Percentiles rank a stretch among this genome's conserved stretches.
Evolutionary conservation across 1,140 invertebrate species (phyloP).

Genomic region (Hyposmocoma kahamanoa): DNA sequence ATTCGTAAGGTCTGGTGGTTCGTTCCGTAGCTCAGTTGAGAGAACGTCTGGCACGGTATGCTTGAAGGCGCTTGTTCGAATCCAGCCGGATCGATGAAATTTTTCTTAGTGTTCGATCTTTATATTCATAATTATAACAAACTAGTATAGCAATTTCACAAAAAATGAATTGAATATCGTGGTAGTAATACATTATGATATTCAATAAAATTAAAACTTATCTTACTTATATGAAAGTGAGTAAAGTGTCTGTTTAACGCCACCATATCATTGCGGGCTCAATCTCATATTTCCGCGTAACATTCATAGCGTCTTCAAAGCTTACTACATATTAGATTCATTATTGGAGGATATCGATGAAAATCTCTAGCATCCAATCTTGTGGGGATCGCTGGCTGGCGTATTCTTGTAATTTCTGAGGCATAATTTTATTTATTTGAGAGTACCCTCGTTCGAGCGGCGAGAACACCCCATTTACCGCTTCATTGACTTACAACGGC

Average conservation of each 20-base stretch:
- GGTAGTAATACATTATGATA: too few relatives aligned
- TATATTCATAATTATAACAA: too few relatives aligned
- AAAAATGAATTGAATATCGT: too few relatives aligned
- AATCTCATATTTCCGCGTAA: slow-evolving; percentile 29
- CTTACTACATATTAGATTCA: slow-evolving; percentile 60
- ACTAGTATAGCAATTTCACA: too few relatives aligned
- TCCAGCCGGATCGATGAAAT: too few relatives aligned
- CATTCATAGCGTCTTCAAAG: slow-evolving; percentile 41
- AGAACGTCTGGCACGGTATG: too few relatives aligned
- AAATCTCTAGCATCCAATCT: slow-evolving; percentile 66
- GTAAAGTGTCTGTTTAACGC: background rate
- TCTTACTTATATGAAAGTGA: too few relatives aligned
- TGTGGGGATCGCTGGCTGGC: slow-evolving; percentile 48
- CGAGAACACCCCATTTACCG: slow-evolving; percentile 69
- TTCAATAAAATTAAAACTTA: too few relatives aligned
- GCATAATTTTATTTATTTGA: slow-evolving; percentile 74
- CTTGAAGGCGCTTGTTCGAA: too few relatives aligned
- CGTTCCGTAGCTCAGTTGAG: too few relatives aligned
- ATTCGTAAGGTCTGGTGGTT: too few relatives aligned
- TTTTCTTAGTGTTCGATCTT: too few relatives aligned
- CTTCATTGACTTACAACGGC: slow-evolving; percentile 73
- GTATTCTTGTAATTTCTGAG: slow-evolving; percentile 72
- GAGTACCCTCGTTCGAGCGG: slow-evolving; percentile 52
- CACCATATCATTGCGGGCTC: slow-evolving; percentile 7
- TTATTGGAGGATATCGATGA: slow-evolving; percentile 58